These are phyloP conservation scores for Apodemus agrarius DNA, from an alignment of 2,797 vertebrate species.

Conservation along the genomic window DNA sequence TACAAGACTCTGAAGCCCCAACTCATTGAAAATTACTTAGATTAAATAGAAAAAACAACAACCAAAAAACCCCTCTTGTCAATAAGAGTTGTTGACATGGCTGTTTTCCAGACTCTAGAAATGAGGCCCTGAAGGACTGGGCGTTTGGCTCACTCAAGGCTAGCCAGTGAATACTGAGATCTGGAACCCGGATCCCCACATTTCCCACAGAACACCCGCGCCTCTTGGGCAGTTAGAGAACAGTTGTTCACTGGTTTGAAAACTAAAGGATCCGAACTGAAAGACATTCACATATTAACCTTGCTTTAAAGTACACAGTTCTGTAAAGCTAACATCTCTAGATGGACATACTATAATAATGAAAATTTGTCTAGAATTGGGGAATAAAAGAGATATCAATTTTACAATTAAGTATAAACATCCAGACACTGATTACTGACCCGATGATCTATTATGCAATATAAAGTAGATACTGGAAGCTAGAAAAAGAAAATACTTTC, in stretches of 20 bases:
- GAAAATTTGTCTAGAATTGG: neutral
- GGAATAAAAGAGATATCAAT: conserved; percentile 6
- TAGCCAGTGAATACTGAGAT: conserved; percentile 34
- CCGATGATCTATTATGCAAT: neutral
- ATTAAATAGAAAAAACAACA: conserved; percentile 31
- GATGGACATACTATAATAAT: neutral
- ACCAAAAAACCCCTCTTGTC: conserved; percentile 24
- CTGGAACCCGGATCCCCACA: conserved; percentile 16
- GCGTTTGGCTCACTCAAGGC: conserved; percentile 4
- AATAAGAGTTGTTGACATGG: neutral
- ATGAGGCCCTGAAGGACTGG: conserved; percentile 28
- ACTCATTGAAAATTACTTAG: neutral
- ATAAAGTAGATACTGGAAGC: neutral
- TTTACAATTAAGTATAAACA: conserved; percentile 1
- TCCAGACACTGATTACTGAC: neutral
- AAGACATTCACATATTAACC: neutral
- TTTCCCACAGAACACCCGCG: neutral
- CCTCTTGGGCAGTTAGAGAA: conserved; percentile 13
- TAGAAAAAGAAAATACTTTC: conserved; percentile 32
- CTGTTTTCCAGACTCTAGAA: conserved; percentile 37
- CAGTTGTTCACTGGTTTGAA: neutral
- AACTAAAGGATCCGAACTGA: conserved; percentile 1
- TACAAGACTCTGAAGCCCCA: neutral
- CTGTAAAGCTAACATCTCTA: neutral
- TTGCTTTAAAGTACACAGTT: neutral